Base-by-base conservation (phyloP, 2,113 vertebrate genomes). In the Coreoperca whiteheadi region DNA sequence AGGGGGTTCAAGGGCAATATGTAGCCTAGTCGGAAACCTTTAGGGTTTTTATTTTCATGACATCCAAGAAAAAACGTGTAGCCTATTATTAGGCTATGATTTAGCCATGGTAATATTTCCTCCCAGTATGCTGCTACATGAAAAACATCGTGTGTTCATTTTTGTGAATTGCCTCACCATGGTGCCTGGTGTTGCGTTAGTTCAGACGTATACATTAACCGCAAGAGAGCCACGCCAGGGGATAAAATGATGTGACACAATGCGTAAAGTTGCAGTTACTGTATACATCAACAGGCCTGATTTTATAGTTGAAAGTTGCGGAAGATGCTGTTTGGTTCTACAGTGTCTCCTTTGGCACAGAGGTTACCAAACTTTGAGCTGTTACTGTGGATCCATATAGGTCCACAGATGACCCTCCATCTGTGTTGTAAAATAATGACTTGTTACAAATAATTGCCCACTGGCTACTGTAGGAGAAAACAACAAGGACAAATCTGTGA, bases 221-320 rank as follows among this genome's bases (percentile, higher is more conserved):
- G 74, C 37, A 25, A 4, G 39, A 65, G 48, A 67, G 30, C 18
- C 68, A 28, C 51, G 46, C 37, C n/a, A 2, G 39, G 6, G 48
- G 43, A 20, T 34, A 41, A 39, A 66, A 50, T 91, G 81, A 86
- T 86, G 88, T 68, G 87, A 91, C 51, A 6, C 1, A 12, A 80
- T 67, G 74, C 21, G 60, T 4, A 32, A 59, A 74, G 73, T 85
- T 85, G 83, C 78, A 75, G 30, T 15, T 3, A 6, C 20, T 11
- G 28, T 59, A 56, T 48, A 64, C 57, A 85, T 72, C 71, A 84
- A 51, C 72, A 46, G 64, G 39, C 53, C 14, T 79, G 68, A 51
- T 51, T 79, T 32, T 61, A 64, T 67, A 43, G 37, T 0, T 8
- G 37, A 30, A 32, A 16, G 50, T 51, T 28, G 30, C 9, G 10